Conservation (phyloP, 2,113 vertebrate species). For the Tor tambroides region DNA sequence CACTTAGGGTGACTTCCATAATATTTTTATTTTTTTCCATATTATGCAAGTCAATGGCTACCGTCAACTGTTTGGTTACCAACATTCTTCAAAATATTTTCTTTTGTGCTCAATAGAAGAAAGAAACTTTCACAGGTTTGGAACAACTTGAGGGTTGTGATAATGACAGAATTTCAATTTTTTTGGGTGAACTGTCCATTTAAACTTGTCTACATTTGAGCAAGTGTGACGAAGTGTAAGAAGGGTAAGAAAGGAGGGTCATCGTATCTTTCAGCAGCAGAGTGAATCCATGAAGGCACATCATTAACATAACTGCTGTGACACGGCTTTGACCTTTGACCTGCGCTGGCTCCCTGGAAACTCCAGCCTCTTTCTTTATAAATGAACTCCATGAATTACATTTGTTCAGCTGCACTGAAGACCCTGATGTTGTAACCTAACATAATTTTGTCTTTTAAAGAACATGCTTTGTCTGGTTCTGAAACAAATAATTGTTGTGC, state of each 20-base stretch:
- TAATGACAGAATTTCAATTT: background rate
- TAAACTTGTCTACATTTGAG: constrained; percentile 10
- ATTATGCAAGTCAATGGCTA: no score
- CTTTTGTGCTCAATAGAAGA: no score
- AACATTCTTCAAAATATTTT: no score
- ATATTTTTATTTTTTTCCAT: no score
- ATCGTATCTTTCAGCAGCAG: constrained; percentile 27
- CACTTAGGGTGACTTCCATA: no score
- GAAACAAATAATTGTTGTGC: background rate
- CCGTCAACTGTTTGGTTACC: no score
- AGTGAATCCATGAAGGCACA: constrained; percentile 16
- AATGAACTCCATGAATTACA: background rate
- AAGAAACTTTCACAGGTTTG: no score
- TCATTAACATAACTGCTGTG: constrained; percentile 58
- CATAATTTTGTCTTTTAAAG: background rate
- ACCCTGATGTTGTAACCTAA: background rate
- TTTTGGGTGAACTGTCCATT: no score
- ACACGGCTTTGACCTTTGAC: constrained; percentile 51
- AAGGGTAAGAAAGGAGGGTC: background rate
- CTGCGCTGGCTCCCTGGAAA: constrained; percentile 44
- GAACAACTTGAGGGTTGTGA: no score
- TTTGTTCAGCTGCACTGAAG: background rate
- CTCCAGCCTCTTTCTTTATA: background rate
- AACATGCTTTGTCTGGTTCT: background rate
- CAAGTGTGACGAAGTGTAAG: background rate